phyloP scores from a whole-genome alignment of 2,888 invertebrate genomes.

The Hyles lineata region DNA sequence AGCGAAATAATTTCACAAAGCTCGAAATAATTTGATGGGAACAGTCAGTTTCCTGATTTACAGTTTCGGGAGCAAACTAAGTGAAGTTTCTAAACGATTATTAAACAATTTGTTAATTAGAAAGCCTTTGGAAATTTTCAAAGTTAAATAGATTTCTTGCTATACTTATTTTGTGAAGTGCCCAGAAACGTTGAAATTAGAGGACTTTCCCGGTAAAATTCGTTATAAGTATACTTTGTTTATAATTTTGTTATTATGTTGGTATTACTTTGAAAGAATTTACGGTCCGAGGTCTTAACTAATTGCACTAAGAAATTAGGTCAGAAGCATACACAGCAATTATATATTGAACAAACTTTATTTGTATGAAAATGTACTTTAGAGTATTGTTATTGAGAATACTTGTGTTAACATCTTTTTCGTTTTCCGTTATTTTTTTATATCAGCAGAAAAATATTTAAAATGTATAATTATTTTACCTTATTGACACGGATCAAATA shows the following conservation, averaged over 20 bases:
- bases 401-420: no score
- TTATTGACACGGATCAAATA: no score
- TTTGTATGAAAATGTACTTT: no score
- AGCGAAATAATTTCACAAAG: slow-evolving; percentile 5
- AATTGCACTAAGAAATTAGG: no score
- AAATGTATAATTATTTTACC: no score
- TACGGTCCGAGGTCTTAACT: not conserved
- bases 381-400: no score
- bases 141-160: slow-evolving; percentile 12
- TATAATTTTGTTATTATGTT: not conserved
- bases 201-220: not conserved
- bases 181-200: not conserved
- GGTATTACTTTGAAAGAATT: not conserved
- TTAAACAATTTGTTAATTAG: slow-evolving; percentile 25
- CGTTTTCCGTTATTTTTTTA: no score
- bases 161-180: not conserved
- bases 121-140: slow-evolving; percentile 14
- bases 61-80: not conserved
- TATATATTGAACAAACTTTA: no score
- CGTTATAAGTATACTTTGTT: not conserved
- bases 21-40: slow-evolving; percentile 11
- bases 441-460: no score
- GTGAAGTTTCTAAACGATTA: slow-evolving; percentile 16
- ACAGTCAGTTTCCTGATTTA: slow-evolving; percentile 18
- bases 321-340: no score